Base-by-base conservation (phyloP, 2,113 vertebrate species). In the Actenoides hombroni region DNA sequence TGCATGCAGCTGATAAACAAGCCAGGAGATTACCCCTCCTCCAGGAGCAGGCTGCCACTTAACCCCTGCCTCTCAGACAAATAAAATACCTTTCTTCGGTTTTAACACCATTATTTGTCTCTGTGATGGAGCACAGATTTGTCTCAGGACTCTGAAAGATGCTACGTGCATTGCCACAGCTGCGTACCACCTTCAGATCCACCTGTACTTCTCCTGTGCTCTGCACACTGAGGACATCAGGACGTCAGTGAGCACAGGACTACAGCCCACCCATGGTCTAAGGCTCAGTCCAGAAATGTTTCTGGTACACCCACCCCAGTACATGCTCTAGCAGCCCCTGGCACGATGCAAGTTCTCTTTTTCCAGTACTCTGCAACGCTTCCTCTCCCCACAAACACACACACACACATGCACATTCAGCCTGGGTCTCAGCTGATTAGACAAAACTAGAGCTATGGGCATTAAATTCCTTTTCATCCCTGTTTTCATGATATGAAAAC, bases 371-470 rank as follows among this genome's bases (percentile, higher is more conserved):
- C 15, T 70, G 51, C 42, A 75, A 51, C n/a, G 26, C 46, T 51
- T 76, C n/a, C 37, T 61, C 37, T 73, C 48, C 61, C 42, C 35
- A 56, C 54, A 74, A 80, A 88, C 76, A 35, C 5, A 39, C 35
- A 88, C 35, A 88, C 33, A 63, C 24, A 76, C 29, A 77, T 59
- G 21, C 85, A 68, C 81, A 78, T 79, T 93, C 69, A 93, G 54
- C 23, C 57, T 79, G 33, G 28, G 70, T 79, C 80, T 92, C 92
- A 88, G 80, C 48, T 79, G 86, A 92, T 86, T 61, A 92, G 83
- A 79, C 37, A 75, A 94, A 92, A 96, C 71, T 68, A 94, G 93
- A 95, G 57, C 70, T 86, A 42, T 82, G 69, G 92, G 53, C 76
- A 78, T 33, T 79, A 94, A 94, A 96, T 88, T 90, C 65, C 86